Percentiles rank a stretch among this genome's conserved stretches.
Conservation (phyloP, 2,797 vertebrate genomes). For the Rhinoraja longicauda region DNA sequence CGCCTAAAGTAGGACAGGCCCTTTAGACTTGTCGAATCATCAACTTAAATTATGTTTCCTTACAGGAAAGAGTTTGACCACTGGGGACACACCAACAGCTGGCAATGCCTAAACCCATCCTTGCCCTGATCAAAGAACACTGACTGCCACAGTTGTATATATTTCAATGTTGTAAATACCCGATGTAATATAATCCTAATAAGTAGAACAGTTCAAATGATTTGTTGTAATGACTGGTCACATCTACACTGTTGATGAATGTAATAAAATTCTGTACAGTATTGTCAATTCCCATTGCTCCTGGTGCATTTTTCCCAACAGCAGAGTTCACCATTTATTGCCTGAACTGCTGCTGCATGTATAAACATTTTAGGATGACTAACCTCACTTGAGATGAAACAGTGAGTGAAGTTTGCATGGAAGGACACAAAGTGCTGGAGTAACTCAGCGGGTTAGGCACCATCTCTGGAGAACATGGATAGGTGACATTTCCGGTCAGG, state of each 20-base stretch:
- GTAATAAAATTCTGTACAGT: not conserved
- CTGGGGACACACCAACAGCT: slow-evolving; percentile 53
- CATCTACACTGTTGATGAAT: not conserved
- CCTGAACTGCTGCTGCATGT: not conserved
- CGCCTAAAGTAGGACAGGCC: too few species aligned
- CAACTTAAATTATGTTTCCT: slow-evolving; percentile 42
- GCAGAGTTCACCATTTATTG: not conserved
- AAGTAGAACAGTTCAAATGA: not conserved
- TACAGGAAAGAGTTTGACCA: slow-evolving; percentile 61
- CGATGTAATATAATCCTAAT: not conserved
- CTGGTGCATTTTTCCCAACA: not conserved
- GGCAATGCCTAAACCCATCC: slow-evolving; percentile 62
- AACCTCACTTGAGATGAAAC: not conserved
- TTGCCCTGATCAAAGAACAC: not conserved
- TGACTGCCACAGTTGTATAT: not conserved
- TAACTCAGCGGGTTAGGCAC: too few species aligned
- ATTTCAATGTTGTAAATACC: not conserved
- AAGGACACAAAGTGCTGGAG: not conserved
- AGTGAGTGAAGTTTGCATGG: not conserved
- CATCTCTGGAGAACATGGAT: too few species aligned
- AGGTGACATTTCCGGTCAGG: too few species aligned
- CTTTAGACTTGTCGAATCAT: too few species aligned
- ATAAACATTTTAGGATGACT: not conserved
- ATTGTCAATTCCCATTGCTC: not conserved
- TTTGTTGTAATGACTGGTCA: not conserved